Evolutionary conservation across 2,797 vertebrate species (phyloP).

Genomic region (Champsocephalus gunnari): DNA sequence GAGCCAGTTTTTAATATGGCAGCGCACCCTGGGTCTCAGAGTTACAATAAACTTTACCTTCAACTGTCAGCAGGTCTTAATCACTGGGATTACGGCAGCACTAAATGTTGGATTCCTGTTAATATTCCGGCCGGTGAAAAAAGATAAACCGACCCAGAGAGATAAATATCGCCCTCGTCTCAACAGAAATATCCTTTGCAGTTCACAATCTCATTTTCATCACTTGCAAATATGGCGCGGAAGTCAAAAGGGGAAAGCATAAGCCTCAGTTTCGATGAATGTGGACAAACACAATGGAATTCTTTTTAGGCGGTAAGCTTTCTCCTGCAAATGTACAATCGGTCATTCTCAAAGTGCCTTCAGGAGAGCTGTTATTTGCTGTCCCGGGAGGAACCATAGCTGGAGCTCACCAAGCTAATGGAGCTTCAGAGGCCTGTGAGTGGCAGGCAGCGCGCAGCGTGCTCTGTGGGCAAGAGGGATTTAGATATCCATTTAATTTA

Average conservation of each 20-base stretch:
- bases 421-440: constrained; percentile 76
- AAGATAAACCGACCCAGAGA: constrained; percentile 83
- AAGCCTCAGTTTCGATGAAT: constrained; percentile 70
- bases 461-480: constrained; percentile 59
- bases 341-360: constrained; percentile 73
- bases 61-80: constrained; percentile 91
- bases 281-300: constrained; percentile 69
- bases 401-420: constrained; percentile 75
- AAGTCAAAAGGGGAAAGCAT: constrained; percentile 64
- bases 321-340: constrained; percentile 63
- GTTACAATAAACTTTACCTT: constrained; percentile 87
- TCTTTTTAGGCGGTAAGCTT: constrained; percentile 60
- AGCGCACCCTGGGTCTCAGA: constrained; percentile 80
- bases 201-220: constrained; percentile 79
- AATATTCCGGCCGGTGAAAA: constrained; percentile 88
- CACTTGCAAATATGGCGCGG: constrained; percentile 85
- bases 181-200: constrained; percentile 80
- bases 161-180: constrained; percentile 75
- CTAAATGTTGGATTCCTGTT: constrained; percentile 87
- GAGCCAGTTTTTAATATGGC: constrained; percentile 82
- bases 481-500: constrained; percentile 60
- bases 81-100: constrained; percentile 90
- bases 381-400: constrained; percentile 73
- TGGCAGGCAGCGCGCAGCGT: constrained; percentile 44
- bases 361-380: constrained; percentile 57